These are phyloP conservation scores for Dendrolimus kikuchii DNA, from an alignment of 1,140 invertebrate genomes.

Conservation along the genomic window DNA sequence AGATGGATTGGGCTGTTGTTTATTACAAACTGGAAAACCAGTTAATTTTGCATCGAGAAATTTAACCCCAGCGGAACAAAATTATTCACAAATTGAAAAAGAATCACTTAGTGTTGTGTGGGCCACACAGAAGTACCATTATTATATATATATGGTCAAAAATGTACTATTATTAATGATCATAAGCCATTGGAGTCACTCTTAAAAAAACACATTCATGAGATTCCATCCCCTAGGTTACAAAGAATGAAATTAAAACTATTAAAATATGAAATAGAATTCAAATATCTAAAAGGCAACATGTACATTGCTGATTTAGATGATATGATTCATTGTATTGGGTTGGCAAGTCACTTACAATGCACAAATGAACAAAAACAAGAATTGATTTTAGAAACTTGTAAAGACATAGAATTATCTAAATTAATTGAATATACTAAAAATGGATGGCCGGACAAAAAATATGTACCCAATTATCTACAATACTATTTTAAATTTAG, in stretches of 20 bases:
- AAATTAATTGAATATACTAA: constrained; percentile 6
- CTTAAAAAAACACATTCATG: constrained; percentile 23
- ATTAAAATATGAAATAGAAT: constrained; percentile 36
- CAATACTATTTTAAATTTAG: too few species aligned
- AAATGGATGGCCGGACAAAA: constrained; percentile 10
- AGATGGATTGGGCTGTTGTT: constrained; percentile 43
- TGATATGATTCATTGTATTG: too few species aligned
- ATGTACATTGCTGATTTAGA: constrained; percentile 16
- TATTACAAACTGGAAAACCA: constrained; percentile 51
- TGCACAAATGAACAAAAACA: constrained; percentile 5
- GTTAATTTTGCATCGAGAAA: constrained; percentile 43
- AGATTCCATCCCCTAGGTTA: constrained; percentile 32
- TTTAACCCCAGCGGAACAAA: constrained; percentile 34
- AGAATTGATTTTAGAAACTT: constrained; percentile 4
- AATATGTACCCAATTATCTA: too few species aligned
- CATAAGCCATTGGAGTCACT: constrained; percentile 21
- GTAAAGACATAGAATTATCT: constrained; percentile 5
- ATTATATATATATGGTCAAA: constrained; percentile 46
- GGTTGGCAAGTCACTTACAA: too few species aligned
- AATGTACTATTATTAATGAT: constrained; percentile 16
- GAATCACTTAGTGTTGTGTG: constrained; percentile 49
- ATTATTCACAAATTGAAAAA: constrained; percentile 60
- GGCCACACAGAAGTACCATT: constrained; percentile 45
- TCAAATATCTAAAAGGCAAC: constrained; percentile 24
- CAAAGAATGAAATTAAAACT: constrained; percentile 50